These are phyloP conservation scores for Cacajao melanocephalus DNA, from an alignment of 2,797 vertebrate genomes.

Conservation along the genomic window DNA sequence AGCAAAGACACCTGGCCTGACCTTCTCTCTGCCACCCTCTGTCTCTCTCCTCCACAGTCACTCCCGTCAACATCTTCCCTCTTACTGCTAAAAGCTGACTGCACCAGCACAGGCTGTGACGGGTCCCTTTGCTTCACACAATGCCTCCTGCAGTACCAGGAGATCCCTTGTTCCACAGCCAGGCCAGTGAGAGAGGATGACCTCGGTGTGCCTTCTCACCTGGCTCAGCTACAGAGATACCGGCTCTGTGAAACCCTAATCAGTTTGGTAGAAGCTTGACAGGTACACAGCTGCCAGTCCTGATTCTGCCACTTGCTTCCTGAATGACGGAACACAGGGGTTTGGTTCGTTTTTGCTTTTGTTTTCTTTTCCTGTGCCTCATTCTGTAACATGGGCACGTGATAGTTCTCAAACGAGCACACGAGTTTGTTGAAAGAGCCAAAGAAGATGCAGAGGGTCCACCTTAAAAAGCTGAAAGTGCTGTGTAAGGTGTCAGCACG, in stretches of 20 bases:
- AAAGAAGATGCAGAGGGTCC: not conserved
- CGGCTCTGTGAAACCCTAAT: accelerated
- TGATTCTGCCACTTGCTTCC: not conserved
- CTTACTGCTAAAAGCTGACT: not conserved
- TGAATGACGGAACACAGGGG: not conserved
- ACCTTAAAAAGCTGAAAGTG: too few species aligned
- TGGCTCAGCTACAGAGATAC: not conserved
- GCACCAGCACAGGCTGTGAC: accelerated
- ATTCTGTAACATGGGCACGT: not conserved
- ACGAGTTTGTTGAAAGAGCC: not conserved
- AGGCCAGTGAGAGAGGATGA: not conserved
- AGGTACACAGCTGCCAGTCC: accelerated
- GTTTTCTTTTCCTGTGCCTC: not conserved
- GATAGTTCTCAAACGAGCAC: not conserved
- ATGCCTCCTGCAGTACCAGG: accelerated
- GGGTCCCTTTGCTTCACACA: not conserved
- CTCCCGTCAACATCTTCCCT: accelerated
- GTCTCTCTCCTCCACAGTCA: not conserved
- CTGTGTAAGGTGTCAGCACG: accelerated
- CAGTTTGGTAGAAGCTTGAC: not conserved
- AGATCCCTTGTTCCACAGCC: too few species aligned
- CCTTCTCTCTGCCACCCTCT: not conserved
- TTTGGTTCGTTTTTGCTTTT: not conserved
- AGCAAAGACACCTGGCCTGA: accelerated
- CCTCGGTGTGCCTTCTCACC: accelerated